Percentiles rank a stretch among this genome's conserved stretches.
phyloP scores from a whole-genome alignment of 2,113 vertebrate genomes.

The Prunella himalayana region DNA sequence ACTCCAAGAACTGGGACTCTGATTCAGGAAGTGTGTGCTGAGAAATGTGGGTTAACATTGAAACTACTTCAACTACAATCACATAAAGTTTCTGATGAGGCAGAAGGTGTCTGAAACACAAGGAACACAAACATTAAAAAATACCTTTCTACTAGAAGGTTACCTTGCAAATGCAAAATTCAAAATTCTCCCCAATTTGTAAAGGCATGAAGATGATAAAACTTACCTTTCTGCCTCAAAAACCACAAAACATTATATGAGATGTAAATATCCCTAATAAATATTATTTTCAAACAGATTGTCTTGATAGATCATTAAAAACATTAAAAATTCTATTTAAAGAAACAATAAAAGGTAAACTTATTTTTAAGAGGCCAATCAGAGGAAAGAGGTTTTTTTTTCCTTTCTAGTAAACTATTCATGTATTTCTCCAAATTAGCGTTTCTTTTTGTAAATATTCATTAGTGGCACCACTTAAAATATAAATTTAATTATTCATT shows the following conservation, averaged over 20 bases:
- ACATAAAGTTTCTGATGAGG: not conserved
- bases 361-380: not conserved
- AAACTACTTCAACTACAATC: not conserved
- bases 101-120: not conserved
- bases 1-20: not conserved
- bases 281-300: not conserved
- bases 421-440: not conserved
- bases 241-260: not conserved
- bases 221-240: slow-evolving; percentile 57
- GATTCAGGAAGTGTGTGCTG: not conserved
- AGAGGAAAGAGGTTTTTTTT: not conserved
- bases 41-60: not conserved
- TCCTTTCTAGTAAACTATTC: not conserved
- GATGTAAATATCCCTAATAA: not conserved
- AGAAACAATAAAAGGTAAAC: not conserved
- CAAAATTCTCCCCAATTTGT: not conserved
- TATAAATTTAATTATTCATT: not conserved
- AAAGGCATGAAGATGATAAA: not conserved
- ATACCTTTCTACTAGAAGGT: not conserved
- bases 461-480: not conserved
- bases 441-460: not conserved
- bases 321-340: not conserved
- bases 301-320: not conserved
- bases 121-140: not conserved
- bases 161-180: not conserved